Conservation (phyloP, 2,797 vertebrate genomes). For the Varecia variegata region DNA sequence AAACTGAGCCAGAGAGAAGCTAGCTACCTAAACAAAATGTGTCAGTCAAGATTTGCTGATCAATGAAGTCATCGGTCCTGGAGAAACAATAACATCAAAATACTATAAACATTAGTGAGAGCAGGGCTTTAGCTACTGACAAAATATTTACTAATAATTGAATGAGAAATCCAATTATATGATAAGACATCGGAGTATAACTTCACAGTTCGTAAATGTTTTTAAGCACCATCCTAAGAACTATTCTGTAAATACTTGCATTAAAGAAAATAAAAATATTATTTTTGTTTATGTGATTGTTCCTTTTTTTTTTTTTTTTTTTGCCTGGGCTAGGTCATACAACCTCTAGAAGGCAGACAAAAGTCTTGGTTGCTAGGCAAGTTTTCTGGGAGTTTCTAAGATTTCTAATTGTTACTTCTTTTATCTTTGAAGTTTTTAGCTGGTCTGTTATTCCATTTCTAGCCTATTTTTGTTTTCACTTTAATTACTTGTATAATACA, state of each 20-base stretch:
- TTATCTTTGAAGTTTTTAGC: neutral
- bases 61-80: neutral
- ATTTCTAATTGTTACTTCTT: neutral
- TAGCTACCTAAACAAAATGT: neutral
- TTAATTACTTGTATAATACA: slow-evolving; percentile 18
- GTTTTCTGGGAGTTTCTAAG: neutral
- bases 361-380: neutral
- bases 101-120: neutral
- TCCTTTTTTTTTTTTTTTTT: neutral
- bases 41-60: neutral
- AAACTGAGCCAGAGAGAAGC: neutral
- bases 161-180: neutral
- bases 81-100: neutral
- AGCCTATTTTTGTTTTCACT: neutral
- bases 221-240: neutral
- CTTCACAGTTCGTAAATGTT: neutral
- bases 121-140: neutral
- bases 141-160: neutral
- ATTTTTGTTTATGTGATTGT: neutral
- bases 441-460: neutral
- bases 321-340: neutral
- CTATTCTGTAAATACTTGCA: neutral
- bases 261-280: slow-evolving; percentile 11
- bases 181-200: neutral
- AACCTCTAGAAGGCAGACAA: neutral